Base-by-base conservation (phyloP, 1,140 invertebrate genomes). In the Dendroctonus valens region DNA sequence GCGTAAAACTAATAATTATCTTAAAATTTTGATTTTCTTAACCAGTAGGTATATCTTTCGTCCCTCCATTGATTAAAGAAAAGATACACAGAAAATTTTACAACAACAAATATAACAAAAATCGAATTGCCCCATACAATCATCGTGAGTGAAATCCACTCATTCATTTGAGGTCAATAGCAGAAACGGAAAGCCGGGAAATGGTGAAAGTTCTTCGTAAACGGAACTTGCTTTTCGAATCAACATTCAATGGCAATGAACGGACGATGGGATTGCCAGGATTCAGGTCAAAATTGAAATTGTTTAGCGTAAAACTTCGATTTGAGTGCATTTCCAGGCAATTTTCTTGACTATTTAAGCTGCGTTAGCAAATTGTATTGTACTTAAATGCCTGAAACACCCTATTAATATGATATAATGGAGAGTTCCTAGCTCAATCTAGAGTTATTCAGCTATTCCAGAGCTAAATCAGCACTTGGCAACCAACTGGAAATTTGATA, bases 191-290 rank as follows among this genome's bases (percentile, higher is more conserved):
- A 46, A 46, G 12, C 12, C 9, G 9, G 12, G 44, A 46, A 46
- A 46, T 12, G 12, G 44, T 46, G 50, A 52, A 52, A 52, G 50
- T 52, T 52, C 8, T n/a, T 2, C 38, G 41, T 40, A 55, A 55
- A 55, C 39, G 40, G n/a, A 40, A 55, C 53, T 40, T 55, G 53
- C 53, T 55, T 55, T n/a, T 46, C 44, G 44, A 46, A 11, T 9
- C 44, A 55, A 6, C 50, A 52, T 15, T 26, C 14, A 55, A 55
- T 26, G 53, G 39, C 53, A 38, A 55, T 55, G 53, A 55, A 9
- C 53, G 38, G 11, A 15, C 8, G 44, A 46, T 26, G 26, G 26
- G 26, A 26, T n/a, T 26, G 26, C 1, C 26, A 3, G 26, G 26
- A 26, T 26, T 26, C 26, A 26, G 26, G 26, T 26, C 26, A 26